Percentiles rank a stretch among this genome's conserved stretches.
phyloP scores from a whole-genome alignment of 2,888 invertebrate species.

The Polyploca ridens region DNA sequence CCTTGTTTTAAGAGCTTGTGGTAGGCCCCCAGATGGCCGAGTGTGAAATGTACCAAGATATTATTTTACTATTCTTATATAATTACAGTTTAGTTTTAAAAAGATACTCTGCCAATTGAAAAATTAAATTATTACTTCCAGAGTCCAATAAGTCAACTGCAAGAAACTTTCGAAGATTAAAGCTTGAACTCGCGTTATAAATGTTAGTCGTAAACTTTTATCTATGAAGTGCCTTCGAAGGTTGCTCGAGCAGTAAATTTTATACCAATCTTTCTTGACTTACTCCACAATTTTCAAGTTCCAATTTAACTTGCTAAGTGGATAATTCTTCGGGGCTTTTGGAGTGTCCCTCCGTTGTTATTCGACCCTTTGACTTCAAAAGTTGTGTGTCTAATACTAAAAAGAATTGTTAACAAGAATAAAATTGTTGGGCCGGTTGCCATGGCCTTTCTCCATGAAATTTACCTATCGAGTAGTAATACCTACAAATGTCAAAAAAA shows the following conservation, averaged over 20 bases:
- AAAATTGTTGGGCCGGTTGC: no score
- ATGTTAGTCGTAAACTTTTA: slow-evolving; percentile 4
- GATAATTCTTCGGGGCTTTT: not conserved
- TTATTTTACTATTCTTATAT: no score
- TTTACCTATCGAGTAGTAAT: no score
- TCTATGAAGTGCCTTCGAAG: slow-evolving; percentile 2
- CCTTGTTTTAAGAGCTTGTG: no score
- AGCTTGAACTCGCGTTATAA: not conserved
- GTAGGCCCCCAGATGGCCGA: no score
- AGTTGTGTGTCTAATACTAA: not conserved
- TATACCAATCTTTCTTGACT: not conserved
- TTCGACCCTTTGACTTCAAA: not conserved
- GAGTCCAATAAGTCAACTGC: not conserved
- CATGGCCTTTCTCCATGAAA: no score
- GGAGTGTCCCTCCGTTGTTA: not conserved
- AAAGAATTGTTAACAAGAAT: not conserved
- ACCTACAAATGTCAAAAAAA: no score
- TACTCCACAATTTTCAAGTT: not conserved
- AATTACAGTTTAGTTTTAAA: no score
- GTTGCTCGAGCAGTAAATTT: not conserved
- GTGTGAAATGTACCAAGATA: no score
- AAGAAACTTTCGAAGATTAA: not conserved
- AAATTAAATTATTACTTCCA: not conserved
- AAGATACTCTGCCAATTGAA: not conserved
- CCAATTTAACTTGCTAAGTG: slow-evolving; percentile 5